Evolutionary conservation across 2,797 vertebrate genomes (phyloP), one percentile per base, ranked within the genome.

Genomic region (Crocodylus rhombifer): DNA sequence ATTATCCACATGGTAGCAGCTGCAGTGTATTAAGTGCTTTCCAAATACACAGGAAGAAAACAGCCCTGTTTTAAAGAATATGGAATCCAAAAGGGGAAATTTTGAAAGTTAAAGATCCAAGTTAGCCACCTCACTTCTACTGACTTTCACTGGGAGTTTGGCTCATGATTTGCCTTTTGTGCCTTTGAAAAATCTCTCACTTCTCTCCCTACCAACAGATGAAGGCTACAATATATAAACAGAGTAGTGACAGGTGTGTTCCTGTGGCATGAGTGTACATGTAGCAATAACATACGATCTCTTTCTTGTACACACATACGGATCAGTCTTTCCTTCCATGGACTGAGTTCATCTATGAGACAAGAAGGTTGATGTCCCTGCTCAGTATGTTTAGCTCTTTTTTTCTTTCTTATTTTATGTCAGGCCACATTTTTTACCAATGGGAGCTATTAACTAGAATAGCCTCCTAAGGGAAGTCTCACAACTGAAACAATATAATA

Each of bases 1-100:
- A 28, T 26, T 92, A 85, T 91, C 4, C 36, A 42, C 80, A 82
- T 84, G 92, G 83, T 69, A 11, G 5, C 63, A 71, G 86, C 73
- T 79, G 28, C 13, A 88, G 80, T 63, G 17, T 77, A 60, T 71
- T 73, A 87, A 86, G 14, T 33, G n/a, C 69, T 90, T 92, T 77
- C 71, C 2, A 3, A 96, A 74, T 4, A 36, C 4, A 16, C 2
- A 60, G 21, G 75, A 89, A 77, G 78, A 25, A 87, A 86, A 93
- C 55, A 3, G 51, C 90, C 86, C 21, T 88, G 1, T 67, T 85
- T 61, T 33, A 25, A 85, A 86, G 56, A 87, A 17, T 26, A 57
- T 92, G 79, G 86, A 94, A 88, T 69, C 17, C 64, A 80, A 65
- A 51, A 28, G 17, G 28, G 23, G 61, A 42, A 42, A 62, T 83